A percentile compares a stretch with the other conserved stretches of the same genome.
phyloP scores from a whole-genome alignment of 2,888 invertebrate genomes.

The Stenchaetothrips biformis region DNA sequence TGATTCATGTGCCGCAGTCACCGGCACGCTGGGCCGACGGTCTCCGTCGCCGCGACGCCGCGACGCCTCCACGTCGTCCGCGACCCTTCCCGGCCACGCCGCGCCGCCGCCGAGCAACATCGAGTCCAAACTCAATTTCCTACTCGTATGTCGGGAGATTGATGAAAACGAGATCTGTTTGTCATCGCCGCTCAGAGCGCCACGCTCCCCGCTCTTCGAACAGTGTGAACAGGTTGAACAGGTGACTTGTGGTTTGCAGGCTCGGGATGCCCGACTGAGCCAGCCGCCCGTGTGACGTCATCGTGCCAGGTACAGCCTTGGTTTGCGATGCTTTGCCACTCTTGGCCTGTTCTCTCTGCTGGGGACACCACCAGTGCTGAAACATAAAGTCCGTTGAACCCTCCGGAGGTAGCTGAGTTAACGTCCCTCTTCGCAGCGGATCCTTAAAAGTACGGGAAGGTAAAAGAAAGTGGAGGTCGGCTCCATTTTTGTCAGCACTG shows the following conservation, averaged over 20 bases:
- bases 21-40: too few species aligned
- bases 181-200: too few species aligned
- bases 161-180: too few species aligned
- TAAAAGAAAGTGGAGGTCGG: neutral
- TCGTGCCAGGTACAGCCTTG: neutral
- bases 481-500: neutral
- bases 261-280: neutral
- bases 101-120: too few species aligned
- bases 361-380: slow-evolving; percentile 7
- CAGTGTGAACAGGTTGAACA: too few species aligned
- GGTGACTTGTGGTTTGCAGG: neutral
- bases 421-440: neutral
- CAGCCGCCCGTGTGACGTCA: slow-evolving; percentile 1
- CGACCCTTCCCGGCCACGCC: neutral
- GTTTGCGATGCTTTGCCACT: neutral
- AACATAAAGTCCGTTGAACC: neutral
- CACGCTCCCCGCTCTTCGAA: too few species aligned
- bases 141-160: too few species aligned
- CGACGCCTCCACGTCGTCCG: neutral
- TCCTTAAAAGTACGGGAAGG: neutral
- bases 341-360: slow-evolving; percentile 15
- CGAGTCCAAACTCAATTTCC: too few species aligned
- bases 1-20: neutral
- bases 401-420: neutral
- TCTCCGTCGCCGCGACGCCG: neutral